These are phyloP conservation scores for Harmothoe impar DNA, from an alignment of 2,888 invertebrate species.

Conservation along the genomic window DNA sequence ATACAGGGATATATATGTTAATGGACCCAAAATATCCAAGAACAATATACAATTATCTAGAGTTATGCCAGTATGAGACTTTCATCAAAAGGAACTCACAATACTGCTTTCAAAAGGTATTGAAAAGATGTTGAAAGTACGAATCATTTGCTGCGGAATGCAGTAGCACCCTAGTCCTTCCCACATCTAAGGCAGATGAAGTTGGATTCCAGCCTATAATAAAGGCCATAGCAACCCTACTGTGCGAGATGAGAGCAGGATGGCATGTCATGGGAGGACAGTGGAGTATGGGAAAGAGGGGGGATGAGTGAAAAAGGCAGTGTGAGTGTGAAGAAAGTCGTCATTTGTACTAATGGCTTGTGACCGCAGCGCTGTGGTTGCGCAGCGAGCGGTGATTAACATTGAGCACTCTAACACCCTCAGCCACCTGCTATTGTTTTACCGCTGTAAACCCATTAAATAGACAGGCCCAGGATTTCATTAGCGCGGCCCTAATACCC, in stretches of 20 bases:
- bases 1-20: too few relatives aligned
- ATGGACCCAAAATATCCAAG: too few relatives aligned
- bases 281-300: neutral
- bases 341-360: constrained; percentile 39
- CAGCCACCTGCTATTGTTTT: constrained; percentile 30
- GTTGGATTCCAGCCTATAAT: too few relatives aligned
- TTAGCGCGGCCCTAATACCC: neutral
- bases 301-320: neutral
- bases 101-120: too few relatives aligned
- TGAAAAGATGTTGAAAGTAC: too few relatives aligned
- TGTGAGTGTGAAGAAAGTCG: constrained; percentile 14
- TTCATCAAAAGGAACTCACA: too few relatives aligned
- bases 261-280: constrained; percentile 16
- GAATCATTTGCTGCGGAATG: too few relatives aligned
- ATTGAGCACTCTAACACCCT: constrained; percentile 4
- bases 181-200: too few relatives aligned
- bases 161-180: too few relatives aligned
- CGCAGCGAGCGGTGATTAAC: neutral
- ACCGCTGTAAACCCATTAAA: constrained; percentile 38
- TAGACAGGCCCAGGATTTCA: neutral
- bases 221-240: too few relatives aligned
- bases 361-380: neutral
- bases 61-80: too few relatives aligned
- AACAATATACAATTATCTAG: too few relatives aligned
- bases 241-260: neutral